Conservation (phyloP, 2,888 invertebrate species). For the Chymomyza fuscimana region DNA sequence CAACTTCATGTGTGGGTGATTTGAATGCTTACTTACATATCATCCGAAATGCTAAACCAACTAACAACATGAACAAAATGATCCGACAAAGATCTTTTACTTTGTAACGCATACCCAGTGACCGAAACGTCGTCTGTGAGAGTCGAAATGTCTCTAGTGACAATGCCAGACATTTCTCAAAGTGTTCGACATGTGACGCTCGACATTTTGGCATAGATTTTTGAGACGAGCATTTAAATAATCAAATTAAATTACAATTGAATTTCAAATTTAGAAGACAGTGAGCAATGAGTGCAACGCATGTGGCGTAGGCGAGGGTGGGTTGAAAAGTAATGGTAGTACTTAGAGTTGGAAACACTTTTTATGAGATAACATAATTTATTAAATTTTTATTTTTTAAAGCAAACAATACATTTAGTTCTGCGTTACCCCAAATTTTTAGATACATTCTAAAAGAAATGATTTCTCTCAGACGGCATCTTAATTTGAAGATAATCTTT, state of each 20-base stretch:
- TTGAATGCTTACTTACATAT: background rate
- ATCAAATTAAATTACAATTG: constrained; percentile 51
- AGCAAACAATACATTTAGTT: too few relatives aligned
- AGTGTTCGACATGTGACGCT: constrained; percentile 39
- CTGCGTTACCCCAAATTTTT: too few relatives aligned
- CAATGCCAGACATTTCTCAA: constrained; percentile 8
- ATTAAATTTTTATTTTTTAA: too few relatives aligned
- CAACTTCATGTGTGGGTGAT: background rate
- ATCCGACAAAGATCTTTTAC: background rate
- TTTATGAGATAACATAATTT: too few relatives aligned
- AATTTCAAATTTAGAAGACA: constrained; percentile 49
- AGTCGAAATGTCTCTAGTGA: background rate
- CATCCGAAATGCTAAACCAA: background rate
- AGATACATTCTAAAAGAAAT: too few relatives aligned
- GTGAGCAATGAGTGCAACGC: constrained; percentile 23
- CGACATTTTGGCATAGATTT: constrained; percentile 50
- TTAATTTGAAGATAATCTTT: too few relatives aligned
- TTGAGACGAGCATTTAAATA: constrained; percentile 33
- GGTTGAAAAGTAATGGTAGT: too few relatives aligned
- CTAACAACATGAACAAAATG: background rate
- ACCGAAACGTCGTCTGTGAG: background rate
- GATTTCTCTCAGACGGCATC: too few relatives aligned
- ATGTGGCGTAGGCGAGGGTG: background rate
- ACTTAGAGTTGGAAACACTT: too few relatives aligned
- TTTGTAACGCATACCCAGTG: background rate